Conservation (phyloP, 2,888 invertebrate genomes). For the Caenorhabditis macrosperma region DNA sequence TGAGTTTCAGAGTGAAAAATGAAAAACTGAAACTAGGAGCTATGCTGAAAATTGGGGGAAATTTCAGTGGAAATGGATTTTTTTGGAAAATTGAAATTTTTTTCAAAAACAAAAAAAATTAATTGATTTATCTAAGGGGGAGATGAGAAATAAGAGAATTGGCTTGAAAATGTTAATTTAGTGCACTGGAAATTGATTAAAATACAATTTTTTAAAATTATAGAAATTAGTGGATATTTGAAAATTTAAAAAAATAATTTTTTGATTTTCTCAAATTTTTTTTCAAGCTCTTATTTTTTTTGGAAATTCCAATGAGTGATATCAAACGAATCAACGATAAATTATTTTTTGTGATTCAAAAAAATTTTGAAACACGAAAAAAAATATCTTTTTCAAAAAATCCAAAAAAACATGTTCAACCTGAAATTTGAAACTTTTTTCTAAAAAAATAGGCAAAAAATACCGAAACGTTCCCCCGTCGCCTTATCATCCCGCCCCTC, state of each 20-base stretch:
- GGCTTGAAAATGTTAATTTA: too few species aligned
- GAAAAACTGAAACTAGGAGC: too few species aligned
- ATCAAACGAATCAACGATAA: too few species aligned
- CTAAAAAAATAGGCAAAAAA: not conserved
- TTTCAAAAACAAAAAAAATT: too few species aligned
- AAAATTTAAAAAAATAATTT: not conserved
- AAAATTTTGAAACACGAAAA: not conserved
- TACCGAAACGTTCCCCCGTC: not conserved
- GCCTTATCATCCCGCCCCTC: not conserved
- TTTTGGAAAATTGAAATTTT: too few species aligned
- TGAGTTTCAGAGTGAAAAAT: too few species aligned
- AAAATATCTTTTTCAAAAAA: not conserved
- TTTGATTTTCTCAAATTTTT: conserved; percentile 1
- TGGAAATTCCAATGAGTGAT: too few species aligned
- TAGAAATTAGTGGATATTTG: not conserved
- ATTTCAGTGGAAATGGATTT: too few species aligned
- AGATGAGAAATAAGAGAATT: not conserved
- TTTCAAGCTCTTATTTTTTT: not conserved
- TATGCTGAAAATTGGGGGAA: too few species aligned
- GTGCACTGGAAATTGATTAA: too few species aligned
- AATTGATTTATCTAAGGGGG: too few species aligned
- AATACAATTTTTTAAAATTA: not conserved
- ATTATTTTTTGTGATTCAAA: not conserved
- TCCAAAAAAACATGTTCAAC: not conserved
- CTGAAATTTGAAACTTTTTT: not conserved